Evolutionary conservation across 2,113 vertebrate genomes (phyloP).

Genomic region (Rhabdomys dilectus): DNA sequence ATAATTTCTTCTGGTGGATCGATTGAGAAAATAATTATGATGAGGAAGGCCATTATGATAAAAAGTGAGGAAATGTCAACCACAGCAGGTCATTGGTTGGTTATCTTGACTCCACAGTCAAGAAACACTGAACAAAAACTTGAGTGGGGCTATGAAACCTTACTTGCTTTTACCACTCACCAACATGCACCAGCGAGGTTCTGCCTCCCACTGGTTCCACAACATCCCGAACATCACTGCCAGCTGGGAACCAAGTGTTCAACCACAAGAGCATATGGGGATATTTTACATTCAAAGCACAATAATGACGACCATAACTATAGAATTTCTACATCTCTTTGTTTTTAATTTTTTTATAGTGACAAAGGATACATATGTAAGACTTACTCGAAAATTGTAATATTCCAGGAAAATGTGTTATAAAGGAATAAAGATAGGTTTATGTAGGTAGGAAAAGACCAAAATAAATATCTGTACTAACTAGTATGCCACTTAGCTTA

Average conservation of each 20-base stretch:
- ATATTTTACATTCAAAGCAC: background rate
- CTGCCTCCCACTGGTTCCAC: no score
- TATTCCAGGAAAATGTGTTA: background rate
- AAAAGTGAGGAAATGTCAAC: background rate
- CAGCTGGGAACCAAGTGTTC: background rate
- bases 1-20: no score
- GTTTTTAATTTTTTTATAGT: background rate
- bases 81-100: background rate
- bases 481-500: background rate
- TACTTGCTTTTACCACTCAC: background rate
- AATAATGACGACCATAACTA: background rate
- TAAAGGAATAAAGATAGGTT: background rate
- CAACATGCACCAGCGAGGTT: background rate
- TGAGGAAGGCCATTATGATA: background rate
- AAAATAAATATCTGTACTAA: background rate
- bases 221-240: background rate
- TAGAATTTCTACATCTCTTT: background rate
- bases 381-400: background rate
- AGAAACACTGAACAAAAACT: background rate
- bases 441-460: background rate
- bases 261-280: background rate
- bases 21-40: background rate
- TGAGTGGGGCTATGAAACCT: background rate
- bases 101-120: background rate
- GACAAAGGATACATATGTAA: background rate